Evolutionary conservation across 2,797 vertebrate species (phyloP).

Genomic region (Falco biarmicus): DNA sequence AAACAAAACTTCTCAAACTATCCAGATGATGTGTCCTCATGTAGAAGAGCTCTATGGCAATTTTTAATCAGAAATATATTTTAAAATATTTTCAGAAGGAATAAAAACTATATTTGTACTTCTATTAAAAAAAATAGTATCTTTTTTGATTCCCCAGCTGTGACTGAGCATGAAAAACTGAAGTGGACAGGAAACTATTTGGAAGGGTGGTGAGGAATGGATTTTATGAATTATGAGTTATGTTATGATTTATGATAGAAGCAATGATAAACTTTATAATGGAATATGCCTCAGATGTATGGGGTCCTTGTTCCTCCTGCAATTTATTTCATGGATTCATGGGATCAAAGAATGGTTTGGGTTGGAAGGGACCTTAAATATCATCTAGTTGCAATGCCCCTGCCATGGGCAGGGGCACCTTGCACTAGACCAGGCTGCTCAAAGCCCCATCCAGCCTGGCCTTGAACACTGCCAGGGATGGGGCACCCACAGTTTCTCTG

Average conservation of each 20-base stretch:
- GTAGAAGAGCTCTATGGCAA: not conserved
- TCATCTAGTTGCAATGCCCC: too few species aligned
- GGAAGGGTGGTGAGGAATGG: not conserved
- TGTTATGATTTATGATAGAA: not conserved
- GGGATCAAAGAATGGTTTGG: too few species aligned
- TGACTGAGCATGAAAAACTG: not conserved
- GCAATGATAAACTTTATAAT: not conserved
- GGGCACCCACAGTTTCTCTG: too few species aligned
- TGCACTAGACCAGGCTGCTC: too few species aligned
- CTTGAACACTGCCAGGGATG: too few species aligned
- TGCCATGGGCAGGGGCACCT: too few species aligned
- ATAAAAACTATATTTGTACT: not conserved
- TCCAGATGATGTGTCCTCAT: not conserved
- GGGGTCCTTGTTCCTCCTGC: not conserved
- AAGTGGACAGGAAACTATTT: not conserved
- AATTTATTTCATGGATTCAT: not conserved
- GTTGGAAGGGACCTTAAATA: too few species aligned
- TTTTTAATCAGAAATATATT: not conserved
- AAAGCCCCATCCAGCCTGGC: too few species aligned
- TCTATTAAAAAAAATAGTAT: not conserved
- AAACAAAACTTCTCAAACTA: not conserved
- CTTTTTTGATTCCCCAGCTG: not conserved
- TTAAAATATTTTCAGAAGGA: not conserved
- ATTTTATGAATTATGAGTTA: not conserved
- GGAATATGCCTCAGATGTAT: not conserved